These are phyloP conservation scores for Melanocharis versteri DNA, from an alignment of 2,113 vertebrate genomes.

Conservation along the genomic window DNA sequence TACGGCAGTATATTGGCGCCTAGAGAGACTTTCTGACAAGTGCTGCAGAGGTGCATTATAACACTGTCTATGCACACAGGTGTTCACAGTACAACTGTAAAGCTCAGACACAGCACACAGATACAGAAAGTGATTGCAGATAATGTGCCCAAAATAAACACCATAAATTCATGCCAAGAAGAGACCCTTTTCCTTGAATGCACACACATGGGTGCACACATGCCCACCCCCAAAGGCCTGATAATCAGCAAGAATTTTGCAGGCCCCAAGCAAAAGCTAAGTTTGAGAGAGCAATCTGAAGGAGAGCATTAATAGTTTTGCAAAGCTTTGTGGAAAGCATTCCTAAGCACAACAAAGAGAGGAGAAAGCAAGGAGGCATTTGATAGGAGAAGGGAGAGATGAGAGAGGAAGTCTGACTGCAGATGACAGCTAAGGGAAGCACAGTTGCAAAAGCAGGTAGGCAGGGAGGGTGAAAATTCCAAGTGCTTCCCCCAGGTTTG, in stretches of 20 bases:
- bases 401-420: neutral
- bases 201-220: fast-evolving
- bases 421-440: neutral
- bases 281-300: neutral
- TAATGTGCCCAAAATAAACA: neutral
- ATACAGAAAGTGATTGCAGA: neutral
- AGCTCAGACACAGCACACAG: neutral
- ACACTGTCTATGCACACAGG: neutral
- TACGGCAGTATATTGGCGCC: neutral
- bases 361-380: neutral
- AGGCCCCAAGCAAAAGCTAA: neutral
- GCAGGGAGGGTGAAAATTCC: neutral
- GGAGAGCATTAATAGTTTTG: neutral
- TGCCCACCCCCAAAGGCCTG: fast-evolving
- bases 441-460: neutral
- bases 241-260: neutral
- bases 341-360: neutral
- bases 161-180: neutral
- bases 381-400: neutral
- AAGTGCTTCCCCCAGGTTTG: neutral
- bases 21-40: neutral
- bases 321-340: neutral
- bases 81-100: neutral
- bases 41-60: neutral
- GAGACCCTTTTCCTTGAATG: neutral